phyloP scores from a whole-genome alignment of 2,888 invertebrate genomes.

The Gibbula magus region DNA sequence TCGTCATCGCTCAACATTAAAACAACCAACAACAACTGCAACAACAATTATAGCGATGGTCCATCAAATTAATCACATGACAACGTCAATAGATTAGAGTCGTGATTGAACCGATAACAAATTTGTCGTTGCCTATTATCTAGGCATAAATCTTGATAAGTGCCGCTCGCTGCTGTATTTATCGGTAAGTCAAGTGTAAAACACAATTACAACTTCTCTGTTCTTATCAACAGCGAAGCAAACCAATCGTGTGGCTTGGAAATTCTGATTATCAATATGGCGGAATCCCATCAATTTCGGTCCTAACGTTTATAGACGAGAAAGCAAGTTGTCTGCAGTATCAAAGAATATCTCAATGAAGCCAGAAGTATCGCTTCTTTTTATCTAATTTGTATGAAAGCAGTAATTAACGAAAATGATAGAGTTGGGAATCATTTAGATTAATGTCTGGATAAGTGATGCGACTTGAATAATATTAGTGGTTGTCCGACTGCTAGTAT shows the following conservation, averaged over 20 bases:
- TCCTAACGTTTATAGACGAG: neutral
- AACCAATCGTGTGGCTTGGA: neutral
- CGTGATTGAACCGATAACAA: neutral
- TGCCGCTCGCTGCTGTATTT: neutral
- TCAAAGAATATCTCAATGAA: conserved; percentile 2
- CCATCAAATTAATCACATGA: too few relatives aligned
- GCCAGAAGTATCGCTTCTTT: neutral
- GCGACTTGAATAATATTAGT: neutral
- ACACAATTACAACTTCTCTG: neutral
- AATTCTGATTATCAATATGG: conserved; percentile 5
- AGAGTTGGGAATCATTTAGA: conserved; percentile 1
- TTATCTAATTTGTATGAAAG: conserved; percentile 7
- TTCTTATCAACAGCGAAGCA: neutral
- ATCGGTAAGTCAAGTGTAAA: neutral
- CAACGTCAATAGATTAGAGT: neutral
- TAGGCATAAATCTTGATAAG: neutral
- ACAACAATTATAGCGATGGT: too few relatives aligned
- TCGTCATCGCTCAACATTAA: too few relatives aligned
- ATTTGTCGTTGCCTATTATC: neutral
- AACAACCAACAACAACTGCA: too few relatives aligned
- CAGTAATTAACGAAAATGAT: conserved; percentile 11
- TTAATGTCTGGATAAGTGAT: neutral
- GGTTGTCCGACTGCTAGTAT: neutral
- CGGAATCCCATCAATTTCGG: neutral
- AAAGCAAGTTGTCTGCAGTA: neutral